Conservation (phyloP, 2,888 invertebrate species). For the Coremacera marginata region DNA sequence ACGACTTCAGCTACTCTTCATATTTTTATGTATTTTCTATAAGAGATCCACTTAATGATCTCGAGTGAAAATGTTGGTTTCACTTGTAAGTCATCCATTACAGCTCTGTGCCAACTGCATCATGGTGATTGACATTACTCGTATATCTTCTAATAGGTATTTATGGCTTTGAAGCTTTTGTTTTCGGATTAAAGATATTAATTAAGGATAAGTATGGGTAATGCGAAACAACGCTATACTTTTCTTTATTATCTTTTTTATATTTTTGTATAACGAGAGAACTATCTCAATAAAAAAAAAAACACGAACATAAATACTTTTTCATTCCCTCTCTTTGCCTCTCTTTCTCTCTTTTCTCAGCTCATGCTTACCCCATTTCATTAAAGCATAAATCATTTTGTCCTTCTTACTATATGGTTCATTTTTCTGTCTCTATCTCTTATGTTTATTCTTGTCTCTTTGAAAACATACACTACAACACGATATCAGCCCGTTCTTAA, state of each 20-base stretch:
- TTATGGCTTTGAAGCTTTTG: too few species aligned
- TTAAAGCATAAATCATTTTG: neutral
- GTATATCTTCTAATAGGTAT: neutral
- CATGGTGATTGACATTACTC: slow-evolving; percentile 67
- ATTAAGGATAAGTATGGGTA: too few species aligned
- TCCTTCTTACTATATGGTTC: neutral
- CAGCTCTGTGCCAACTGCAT: slow-evolving; percentile 37
- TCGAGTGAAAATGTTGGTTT: slow-evolving; percentile 53
- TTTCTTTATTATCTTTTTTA: too few species aligned
- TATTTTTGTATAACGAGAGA: too few species aligned
- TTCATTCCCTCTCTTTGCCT: neutral
- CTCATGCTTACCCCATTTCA: neutral
- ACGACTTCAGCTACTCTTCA: neutral
- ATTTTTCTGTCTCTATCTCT: slow-evolving; percentile 7
- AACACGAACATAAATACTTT: neutral
- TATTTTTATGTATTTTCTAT: neutral
- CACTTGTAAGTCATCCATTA: slow-evolving; percentile 48
- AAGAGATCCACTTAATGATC: slow-evolving; percentile 38
- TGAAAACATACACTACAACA: too few species aligned
- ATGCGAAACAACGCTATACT: too few species aligned
- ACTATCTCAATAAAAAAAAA: too few species aligned
- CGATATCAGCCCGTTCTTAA: too few species aligned
- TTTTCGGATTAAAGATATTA: too few species aligned
- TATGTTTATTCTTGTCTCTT: neutral
- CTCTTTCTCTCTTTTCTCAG: neutral